Evolutionary conservation across 1,140 invertebrate species (phyloP).

Genomic region (Leptopilina clavipes): DNA sequence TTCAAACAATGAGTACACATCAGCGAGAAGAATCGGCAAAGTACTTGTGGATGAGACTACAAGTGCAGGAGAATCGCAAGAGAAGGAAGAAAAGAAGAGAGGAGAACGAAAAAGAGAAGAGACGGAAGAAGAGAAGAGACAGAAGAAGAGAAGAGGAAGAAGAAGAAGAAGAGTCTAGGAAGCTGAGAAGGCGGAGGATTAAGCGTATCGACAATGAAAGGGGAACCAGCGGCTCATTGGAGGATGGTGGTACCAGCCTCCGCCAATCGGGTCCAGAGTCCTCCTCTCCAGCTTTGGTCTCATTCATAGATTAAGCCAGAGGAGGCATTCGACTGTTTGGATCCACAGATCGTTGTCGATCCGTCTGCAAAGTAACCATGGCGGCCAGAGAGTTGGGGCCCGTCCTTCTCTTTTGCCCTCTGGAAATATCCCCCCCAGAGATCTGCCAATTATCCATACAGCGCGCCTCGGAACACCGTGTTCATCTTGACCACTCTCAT

Average conservation of each 20-base stretch:
- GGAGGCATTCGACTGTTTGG: conserved; percentile 53
- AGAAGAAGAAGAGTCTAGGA: conserved; percentile 35
- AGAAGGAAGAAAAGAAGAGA: conserved; percentile 36
- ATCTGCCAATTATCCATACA: conserved; percentile 61
- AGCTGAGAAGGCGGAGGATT: conserved; percentile 46
- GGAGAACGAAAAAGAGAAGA: conserved; percentile 37
- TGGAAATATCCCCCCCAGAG: conserved; percentile 36
- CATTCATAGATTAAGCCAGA: conserved; percentile 65
- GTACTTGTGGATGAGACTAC: conserved; percentile 15
- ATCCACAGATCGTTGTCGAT: conserved; percentile 64
- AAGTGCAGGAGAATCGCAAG: conserved; percentile 31
- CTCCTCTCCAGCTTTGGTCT: conserved; percentile 62
- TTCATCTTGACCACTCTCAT: conserved; percentile 8
- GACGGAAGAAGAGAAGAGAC: not conserved
- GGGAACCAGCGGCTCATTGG: conserved; percentile 61
- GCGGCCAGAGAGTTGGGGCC: conserved; percentile 36
- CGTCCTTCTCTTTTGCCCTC: conserved; percentile 47
- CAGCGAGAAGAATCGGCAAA: not conserved
- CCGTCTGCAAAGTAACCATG: conserved; percentile 41
- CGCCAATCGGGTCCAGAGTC: conserved; percentile 62
- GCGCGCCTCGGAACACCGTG: conserved; percentile 47
- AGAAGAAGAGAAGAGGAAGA: conserved; percentile 34
- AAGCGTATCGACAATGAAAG: conserved; percentile 43
- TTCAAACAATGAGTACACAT: conserved; percentile 68
- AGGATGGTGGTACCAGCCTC: conserved; percentile 55